phyloP scores from a whole-genome alignment of 2,797 vertebrate genomes.

The Pseudocheirus occidentalis region DNA sequence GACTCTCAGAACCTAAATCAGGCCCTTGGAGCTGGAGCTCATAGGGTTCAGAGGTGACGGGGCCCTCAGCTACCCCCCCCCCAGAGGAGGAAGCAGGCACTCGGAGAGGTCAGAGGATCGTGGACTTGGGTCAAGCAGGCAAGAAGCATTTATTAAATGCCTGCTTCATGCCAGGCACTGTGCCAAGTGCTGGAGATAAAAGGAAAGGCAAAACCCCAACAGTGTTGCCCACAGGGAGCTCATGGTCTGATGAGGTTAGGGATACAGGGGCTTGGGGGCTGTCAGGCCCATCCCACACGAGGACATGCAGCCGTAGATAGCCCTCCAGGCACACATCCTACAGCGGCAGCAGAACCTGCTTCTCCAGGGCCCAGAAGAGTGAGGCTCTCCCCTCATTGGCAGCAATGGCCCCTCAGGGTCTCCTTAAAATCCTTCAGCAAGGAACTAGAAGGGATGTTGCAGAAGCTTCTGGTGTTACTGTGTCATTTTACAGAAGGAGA shows the following conservation, averaged over 20 bases:
- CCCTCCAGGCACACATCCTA: too few relatives aligned
- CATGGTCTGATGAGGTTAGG: too few relatives aligned
- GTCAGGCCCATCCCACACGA: neutral
- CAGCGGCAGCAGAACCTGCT: too few relatives aligned
- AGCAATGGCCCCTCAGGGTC: neutral
- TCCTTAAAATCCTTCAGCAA: neutral
- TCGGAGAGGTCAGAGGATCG: neutral
- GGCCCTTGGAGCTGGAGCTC: neutral
- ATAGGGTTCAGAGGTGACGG: neutral
- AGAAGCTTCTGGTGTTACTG: too few relatives aligned
- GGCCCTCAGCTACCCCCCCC: neutral
- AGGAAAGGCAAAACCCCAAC: neutral
- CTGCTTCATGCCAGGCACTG: neutral
- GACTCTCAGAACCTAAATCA: neutral
- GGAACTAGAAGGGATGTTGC: too few relatives aligned
- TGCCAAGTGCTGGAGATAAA: neutral
- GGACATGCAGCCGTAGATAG: neutral
- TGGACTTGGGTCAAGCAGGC: neutral
- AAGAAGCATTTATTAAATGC: neutral
- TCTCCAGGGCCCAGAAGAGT: neutral
- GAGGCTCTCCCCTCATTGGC: too few relatives aligned
- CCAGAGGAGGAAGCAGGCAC: neutral
- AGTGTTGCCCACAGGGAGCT: neutral
- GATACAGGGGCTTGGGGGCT: neutral
- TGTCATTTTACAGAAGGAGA: too few relatives aligned